Evolutionary conservation across 2,113 vertebrate genomes (phyloP).

Genomic region (Chrysemys picta): DNA sequence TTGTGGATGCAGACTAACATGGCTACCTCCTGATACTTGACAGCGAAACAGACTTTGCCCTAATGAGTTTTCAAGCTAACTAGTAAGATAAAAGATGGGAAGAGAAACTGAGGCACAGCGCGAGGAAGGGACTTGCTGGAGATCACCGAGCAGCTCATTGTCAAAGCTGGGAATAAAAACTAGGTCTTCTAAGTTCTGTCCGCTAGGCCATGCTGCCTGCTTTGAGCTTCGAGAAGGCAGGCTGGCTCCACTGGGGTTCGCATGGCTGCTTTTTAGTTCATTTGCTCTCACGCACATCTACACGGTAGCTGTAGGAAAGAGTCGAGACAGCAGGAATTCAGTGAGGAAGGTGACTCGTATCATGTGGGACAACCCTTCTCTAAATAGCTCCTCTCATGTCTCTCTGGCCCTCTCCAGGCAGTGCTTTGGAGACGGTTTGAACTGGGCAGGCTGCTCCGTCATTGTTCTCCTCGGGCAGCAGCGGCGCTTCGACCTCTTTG

Average conservation of each 20-base stretch:
- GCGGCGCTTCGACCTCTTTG: conserved; percentile 97
- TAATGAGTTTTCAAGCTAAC: background rate
- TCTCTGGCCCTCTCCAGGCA: conserved; percentile 80
- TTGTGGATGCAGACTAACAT: too few relatives aligned
- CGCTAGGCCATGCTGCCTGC: background rate
- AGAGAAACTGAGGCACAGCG: background rate
- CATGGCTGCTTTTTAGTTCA: background rate
- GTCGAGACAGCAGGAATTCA: background rate
- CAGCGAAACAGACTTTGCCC: background rate
- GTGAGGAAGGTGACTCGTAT: background rate
- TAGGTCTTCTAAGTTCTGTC: background rate
- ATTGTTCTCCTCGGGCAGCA: conserved; percentile 97
- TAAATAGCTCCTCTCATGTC: background rate
- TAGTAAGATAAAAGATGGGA: background rate
- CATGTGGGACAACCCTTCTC: background rate
- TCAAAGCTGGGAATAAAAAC: background rate
- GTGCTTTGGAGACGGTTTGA: conserved; percentile 97
- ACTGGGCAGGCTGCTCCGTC: conserved; percentile 98
- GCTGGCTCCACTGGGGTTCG: background rate
- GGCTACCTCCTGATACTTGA: too few relatives aligned
- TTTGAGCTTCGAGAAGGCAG: background rate
- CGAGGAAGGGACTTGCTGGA: rapidly evolving
- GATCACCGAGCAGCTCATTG: background rate
- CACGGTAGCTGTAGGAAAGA: background rate
- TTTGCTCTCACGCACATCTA: background rate